Conservation (phyloP, 2,888 invertebrate species). For the Rhodophaea formosa region DNA sequence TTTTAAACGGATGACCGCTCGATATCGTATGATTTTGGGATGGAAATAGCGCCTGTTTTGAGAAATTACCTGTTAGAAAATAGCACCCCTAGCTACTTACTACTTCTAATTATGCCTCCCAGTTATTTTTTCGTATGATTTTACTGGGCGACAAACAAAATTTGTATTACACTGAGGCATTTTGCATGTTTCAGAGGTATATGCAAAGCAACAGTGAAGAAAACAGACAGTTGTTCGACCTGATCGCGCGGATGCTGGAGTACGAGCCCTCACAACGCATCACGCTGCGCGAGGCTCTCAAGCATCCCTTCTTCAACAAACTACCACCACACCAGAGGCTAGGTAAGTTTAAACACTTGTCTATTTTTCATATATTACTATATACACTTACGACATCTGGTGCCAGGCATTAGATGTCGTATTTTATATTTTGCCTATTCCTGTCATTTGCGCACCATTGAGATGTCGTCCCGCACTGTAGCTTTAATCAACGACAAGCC, state of each 20-base stretch:
- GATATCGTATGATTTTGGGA: no score
- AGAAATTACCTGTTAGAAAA: no score
- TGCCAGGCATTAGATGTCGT: not conserved
- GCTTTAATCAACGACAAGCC: no score
- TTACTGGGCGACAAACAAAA: no score
- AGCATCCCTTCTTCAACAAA: conserved; percentile 96
- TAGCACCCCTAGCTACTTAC: no score
- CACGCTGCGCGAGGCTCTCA: conserved; percentile 91
- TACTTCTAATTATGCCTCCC: no score
- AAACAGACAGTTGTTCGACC: conserved; percentile 95
- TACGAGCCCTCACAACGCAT: conserved; percentile 97
- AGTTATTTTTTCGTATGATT: no score
- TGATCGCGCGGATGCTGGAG: conserved; percentile 97
- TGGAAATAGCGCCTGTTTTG: no score
- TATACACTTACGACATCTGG: not conserved
- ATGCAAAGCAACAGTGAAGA: conserved; percentile 93
- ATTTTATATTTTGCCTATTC: no score
- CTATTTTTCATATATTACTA: not conserved
- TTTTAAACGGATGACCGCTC: no score
- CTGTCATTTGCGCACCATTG: no score
- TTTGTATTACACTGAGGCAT: not conserved
- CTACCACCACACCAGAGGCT: conserved; percentile 90
- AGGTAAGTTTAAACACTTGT: conserved; percentile 60
- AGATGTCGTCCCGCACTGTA: no score
- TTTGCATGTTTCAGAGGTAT: conserved; percentile 85